Conservation (phyloP, 2,888 invertebrate species). For the Agriopis leucophaearia region DNA sequence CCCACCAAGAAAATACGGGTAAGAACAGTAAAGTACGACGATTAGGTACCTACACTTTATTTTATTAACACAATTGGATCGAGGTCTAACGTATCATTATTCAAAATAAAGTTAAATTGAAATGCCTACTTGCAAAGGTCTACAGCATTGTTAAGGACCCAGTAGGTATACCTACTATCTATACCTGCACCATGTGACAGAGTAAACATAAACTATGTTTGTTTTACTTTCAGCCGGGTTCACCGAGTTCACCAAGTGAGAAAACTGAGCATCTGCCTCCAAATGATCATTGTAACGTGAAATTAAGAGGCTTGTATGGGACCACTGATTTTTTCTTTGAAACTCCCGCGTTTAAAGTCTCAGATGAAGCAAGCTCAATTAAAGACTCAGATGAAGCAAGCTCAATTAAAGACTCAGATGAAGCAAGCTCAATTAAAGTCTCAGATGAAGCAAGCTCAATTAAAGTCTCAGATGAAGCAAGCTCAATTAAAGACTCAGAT, state of each 20-base stretch:
- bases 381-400: neutral
- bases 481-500: neutral
- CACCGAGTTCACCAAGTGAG: conserved; percentile 37
- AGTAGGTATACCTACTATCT: no score
- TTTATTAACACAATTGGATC: neutral
- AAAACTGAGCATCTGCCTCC: conserved; percentile 49
- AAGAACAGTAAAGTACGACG: neutral
- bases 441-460: neutral
- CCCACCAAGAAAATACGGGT: conserved; percentile 7
- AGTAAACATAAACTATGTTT: neutral
- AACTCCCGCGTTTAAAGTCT: conserved; percentile 53
- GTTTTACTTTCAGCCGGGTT: conserved; percentile 53
- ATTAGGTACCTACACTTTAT: no score
- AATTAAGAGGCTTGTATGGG: conserved; percentile 60
- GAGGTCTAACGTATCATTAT: no score
- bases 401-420: neutral
- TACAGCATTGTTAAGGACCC: no score
- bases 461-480: neutral
- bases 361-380: neutral
- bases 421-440: neutral
- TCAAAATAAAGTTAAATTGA: no score
- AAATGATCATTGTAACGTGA: conserved; percentile 55
- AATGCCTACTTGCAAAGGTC: no score
- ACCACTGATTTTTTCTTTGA: conserved; percentile 49
- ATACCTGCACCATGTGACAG: no score